Evolutionary conservation across 2,888 invertebrate species (phyloP), one percentile per base, ranked within the genome.

Genomic region (Coelopa pilipes): DNA sequence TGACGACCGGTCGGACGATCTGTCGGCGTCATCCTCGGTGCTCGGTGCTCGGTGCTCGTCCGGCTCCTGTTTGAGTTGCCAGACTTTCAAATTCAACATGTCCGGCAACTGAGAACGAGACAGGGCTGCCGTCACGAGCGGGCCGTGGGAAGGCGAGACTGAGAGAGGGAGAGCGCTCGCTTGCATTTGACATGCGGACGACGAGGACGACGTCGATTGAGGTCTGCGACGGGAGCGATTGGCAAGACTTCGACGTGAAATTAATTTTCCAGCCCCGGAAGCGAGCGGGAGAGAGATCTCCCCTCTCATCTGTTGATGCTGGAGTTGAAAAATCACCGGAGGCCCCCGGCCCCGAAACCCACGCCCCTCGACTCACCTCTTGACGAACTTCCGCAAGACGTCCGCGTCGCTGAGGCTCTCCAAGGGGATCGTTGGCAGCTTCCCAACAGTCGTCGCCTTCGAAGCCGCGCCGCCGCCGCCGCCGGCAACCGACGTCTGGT

Each of bases 371-470:
- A 80, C 83, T 80, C 78, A 88, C 95, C 95, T 90, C 85, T 92
- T 93, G 75, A 97, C 90, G 82, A 95, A 97, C 78, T 96, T 93
- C 82, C 93, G 93, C 71, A 98, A 89, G 0, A 97, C 92, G 81
- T 97, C 96, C 72, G 85, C 85, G 83, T 88, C 88, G 79, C 87
- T 87, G 53, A 88, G 83, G 76, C 85, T 84, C 74, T 88, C 88
- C 79, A 88, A 86, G 49, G 88, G 87, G 79, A 88, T 87, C 71
- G 86, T 85, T 81, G 87, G 87, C 79, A 88, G 78, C 79, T 86
- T 87, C 78, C 85, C 84, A 79, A 80, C 80, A 71, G 79, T 78
- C 69, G 79, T 80, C 19, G 72, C 70, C 74, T 70, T 69, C 63
- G 79, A 79, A 15, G 70, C 70, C 49, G 70, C 15, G 13, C 57